A percentile compares a stretch with the other conserved stretches of the same genome.
phyloP scores from a whole-genome alignment of 2,888 invertebrate genomes.

The Aricia artaxerxes region DNA sequence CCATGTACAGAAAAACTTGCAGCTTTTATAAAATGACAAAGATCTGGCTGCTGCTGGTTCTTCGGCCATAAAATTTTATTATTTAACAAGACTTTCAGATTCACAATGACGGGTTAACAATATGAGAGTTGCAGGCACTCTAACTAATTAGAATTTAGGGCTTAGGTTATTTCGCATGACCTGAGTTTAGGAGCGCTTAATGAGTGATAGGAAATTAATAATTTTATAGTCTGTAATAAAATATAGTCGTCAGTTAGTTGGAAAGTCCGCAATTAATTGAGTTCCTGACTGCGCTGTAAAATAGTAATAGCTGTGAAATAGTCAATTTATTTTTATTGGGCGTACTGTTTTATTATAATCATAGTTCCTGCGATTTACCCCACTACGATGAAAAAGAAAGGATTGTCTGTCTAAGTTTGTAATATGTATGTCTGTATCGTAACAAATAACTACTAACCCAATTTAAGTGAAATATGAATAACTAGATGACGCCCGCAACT shows the following conservation, averaged over 20 bases:
- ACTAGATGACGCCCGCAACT: no score
- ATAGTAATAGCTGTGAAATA: slow-evolving; percentile 6
- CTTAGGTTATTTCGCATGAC: not conserved
- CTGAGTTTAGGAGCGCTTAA: not conserved
- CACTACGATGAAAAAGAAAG: not conserved
- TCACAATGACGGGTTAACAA: not conserved
- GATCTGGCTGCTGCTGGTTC: no score
- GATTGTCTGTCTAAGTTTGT: no score
- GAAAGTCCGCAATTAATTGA: slow-evolving; percentile 9
- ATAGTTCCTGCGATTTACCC: not conserved
- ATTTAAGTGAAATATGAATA: no score
- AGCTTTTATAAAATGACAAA: no score
- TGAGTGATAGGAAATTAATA: slow-evolving; percentile 11
- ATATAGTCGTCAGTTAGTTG: not conserved
- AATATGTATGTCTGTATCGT: no score
- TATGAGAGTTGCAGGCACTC: not conserved
- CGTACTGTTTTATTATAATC: not conserved
- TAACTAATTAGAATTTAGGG: not conserved
- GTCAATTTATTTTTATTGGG: not conserved
- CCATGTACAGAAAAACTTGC: no score
- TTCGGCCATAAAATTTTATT: no score
- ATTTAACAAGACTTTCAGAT: not conserved
- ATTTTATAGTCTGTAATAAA: not conserved
- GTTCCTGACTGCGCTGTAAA: not conserved
- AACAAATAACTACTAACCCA: no score